Evolutionary conservation across 2,113 vertebrate genomes (phyloP).

Genomic region (Calyptomena viridis): DNA sequence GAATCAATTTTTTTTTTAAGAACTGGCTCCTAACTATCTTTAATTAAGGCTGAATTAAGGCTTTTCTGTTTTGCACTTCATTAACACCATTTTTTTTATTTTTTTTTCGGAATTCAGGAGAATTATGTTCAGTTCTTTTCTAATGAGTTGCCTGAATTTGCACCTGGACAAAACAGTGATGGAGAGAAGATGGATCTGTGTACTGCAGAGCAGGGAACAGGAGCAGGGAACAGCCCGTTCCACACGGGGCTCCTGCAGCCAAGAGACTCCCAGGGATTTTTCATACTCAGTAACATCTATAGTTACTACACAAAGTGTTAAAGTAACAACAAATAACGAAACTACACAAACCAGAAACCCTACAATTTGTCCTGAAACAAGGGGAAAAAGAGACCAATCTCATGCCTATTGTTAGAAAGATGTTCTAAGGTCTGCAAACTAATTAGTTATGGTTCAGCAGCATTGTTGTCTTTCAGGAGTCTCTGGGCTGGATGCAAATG

Average conservation of each 20-base stretch:
- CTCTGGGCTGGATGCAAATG: slow-evolving; percentile 4
- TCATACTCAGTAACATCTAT: not conserved
- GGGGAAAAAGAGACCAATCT: too few relatives aligned
- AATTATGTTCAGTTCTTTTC: not conserved
- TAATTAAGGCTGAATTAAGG: not conserved
- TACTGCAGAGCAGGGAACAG: not conserved
- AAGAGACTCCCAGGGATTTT: not conserved
- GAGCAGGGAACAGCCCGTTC: not conserved
- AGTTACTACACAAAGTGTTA: not conserved
- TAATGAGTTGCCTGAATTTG: not conserved
- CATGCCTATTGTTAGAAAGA: not conserved
- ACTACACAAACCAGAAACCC: not conserved
- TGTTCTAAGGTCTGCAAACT: not conserved
- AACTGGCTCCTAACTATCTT: not conserved
- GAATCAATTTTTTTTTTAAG: not conserved
- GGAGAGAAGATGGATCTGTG: not conserved
- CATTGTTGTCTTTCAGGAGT: slow-evolving; percentile 8
- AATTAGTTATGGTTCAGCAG: slow-evolving; percentile 22
- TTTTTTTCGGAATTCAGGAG: not conserved
- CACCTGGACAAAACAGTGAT: not conserved
- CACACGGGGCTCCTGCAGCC: not conserved
- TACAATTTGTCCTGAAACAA: not conserved
- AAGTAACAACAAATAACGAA: not conserved
- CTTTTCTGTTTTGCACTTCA: slow-evolving; percentile 7
- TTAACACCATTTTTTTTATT: not conserved